Conservation (phyloP, 2,888 invertebrate species). For the Tetragonisca angustula region DNA sequence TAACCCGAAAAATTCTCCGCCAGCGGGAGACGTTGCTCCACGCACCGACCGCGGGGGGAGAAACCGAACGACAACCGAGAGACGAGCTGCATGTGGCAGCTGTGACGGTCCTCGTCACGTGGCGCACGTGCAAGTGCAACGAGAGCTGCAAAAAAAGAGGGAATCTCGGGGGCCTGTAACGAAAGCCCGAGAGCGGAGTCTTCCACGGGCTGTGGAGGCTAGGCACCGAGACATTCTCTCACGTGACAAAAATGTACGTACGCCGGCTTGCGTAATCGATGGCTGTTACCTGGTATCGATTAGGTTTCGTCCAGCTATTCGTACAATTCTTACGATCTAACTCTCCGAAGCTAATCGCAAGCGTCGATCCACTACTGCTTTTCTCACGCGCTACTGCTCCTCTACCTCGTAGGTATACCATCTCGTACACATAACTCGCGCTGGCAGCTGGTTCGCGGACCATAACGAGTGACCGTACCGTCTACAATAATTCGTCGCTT, state of each 20-base stretch:
- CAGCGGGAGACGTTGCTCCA: background rate
- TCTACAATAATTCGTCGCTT: no score
- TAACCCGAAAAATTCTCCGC: slow-evolving; percentile 36
- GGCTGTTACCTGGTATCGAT: background rate
- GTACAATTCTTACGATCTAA: background rate
- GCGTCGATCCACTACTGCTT: no score
- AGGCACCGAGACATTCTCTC: background rate
- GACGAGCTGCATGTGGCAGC: slow-evolving; percentile 63
- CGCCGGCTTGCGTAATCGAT: slow-evolving; percentile 2
- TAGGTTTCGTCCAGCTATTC: background rate
- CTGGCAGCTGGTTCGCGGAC: no score
- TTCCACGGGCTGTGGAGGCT: background rate
- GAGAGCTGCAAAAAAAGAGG: slow-evolving; percentile 36
- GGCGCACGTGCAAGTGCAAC: slow-evolving; percentile 69
- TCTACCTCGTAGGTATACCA: background rate
- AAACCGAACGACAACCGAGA: slow-evolving; percentile 17
- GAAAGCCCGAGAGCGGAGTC: slow-evolving; percentile 23
- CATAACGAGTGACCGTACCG: no score
- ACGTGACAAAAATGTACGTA: background rate
- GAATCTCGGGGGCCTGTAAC: slow-evolving; percentile 32
- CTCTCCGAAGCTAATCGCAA: no score
- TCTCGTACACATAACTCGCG: background rate
- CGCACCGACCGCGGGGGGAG: slow-evolving; percentile 4
- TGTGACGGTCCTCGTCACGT: slow-evolving; percentile 69
- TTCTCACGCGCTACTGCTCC: no score